Percentiles rank a stretch among this genome's conserved stretches.
These are phyloP conservation scores for Anguilla japonica DNA, from an alignment of 2,113 vertebrate species.

Conservation along the genomic window DNA sequence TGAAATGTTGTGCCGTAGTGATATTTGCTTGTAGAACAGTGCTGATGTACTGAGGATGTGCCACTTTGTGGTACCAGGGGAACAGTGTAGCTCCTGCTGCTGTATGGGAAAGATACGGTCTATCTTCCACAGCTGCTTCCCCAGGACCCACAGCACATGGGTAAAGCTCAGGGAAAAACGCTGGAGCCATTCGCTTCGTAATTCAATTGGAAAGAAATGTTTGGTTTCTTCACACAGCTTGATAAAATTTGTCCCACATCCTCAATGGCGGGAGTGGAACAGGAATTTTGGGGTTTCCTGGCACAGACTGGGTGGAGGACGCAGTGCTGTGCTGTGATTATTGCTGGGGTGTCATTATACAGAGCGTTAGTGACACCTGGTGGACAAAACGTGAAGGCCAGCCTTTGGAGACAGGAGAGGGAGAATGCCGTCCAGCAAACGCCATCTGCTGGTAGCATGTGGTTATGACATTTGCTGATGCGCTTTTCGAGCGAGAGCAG, in stretches of 20 bases:
- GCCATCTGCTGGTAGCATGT: conserved; percentile 19
- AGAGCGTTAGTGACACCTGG: not conserved
- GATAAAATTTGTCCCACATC: not conserved
- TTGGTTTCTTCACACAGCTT: not conserved
- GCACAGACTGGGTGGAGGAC: too few relatives aligned
- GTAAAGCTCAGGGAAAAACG: not conserved
- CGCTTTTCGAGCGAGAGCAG: not conserved
- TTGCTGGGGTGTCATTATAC: not conserved
- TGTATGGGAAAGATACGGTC: not conserved
- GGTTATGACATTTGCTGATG: not conserved
- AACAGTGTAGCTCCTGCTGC: not conserved
- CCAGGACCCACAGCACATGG: not conserved
- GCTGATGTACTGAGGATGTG: too few relatives aligned
- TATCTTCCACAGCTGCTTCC: not conserved
- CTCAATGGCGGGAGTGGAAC: not conserved
- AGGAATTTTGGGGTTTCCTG: too few relatives aligned
- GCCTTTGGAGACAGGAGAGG: not conserved
- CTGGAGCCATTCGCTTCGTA: not conserved
- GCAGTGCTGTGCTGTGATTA: not conserved
- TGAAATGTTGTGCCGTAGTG: too few relatives aligned
- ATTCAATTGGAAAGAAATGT: not conserved
- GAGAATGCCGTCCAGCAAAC: not conserved
- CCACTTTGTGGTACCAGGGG: not conserved
- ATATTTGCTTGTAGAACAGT: too few relatives aligned
- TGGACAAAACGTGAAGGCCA: not conserved